Evolutionary conservation across 2,888 invertebrate species (phyloP).

Genomic region (Tiliacea citrago): DNA sequence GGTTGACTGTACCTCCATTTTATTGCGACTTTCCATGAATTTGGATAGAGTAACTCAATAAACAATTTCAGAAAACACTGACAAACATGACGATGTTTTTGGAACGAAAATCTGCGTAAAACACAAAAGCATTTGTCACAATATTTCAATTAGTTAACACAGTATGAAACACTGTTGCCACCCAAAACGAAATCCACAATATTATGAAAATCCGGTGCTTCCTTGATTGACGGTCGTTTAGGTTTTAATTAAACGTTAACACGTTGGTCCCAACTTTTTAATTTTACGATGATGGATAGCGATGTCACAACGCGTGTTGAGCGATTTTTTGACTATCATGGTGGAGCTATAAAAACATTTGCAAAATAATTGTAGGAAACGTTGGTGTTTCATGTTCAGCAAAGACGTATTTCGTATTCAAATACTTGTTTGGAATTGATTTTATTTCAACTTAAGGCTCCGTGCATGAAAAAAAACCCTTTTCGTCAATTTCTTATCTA

Average conservation of each 20-base stretch:
- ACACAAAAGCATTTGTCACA: slow-evolving; percentile 4
- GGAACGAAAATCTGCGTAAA: background rate
- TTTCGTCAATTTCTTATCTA: too few species aligned
- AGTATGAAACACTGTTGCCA: background rate
- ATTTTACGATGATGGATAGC: slow-evolving; percentile 49
- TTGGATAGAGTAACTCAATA: too few species aligned
- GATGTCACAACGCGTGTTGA: background rate
- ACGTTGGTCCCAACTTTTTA: slow-evolving; percentile 47
- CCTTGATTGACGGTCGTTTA: slow-evolving; percentile 45
- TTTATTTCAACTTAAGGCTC: too few species aligned
- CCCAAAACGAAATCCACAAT: slow-evolving; percentile 12
- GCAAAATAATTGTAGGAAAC: background rate
- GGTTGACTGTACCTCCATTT: too few species aligned
- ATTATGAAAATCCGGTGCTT: slow-evolving; percentile 7
- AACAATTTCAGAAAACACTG: too few species aligned
- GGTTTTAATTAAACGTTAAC: slow-evolving; percentile 50
- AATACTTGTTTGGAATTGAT: background rate
- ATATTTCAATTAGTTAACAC: slow-evolving; percentile 20
- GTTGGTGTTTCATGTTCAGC: background rate
- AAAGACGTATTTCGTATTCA: background rate
- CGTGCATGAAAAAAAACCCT: too few species aligned
- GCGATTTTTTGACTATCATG: background rate
- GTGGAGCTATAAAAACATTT: background rate
- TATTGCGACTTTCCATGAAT: too few species aligned
- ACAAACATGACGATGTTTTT: background rate